Evolutionary conservation across 2,797 vertebrate genomes (phyloP), one percentile per base, ranked within the genome.

Genomic region (Pogonophryne albipinna): DNA sequence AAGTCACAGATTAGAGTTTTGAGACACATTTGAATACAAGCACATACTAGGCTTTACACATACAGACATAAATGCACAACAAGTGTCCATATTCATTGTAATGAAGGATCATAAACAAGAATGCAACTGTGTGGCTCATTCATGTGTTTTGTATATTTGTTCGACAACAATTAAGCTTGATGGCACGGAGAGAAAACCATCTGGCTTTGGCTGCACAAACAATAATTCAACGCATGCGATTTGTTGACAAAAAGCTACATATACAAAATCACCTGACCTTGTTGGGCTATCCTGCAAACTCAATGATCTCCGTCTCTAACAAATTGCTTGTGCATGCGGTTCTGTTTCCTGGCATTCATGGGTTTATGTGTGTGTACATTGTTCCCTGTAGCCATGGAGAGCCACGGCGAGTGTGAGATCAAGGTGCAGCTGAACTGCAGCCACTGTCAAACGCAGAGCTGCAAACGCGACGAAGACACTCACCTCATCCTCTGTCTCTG

Each of bases 401-500:
- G 95, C 74, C 96, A 98, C 0, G 96, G 97, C 2, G 97, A 98
- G 79, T 97, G 95, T 81, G 96, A 96, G 85, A 97, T 98, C 92
- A 93, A 94, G 90, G 94, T 97, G 63, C 94, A 96, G 67, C 92
- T 97, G 44, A 98, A 96, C 86, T 98, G 97, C 87, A 97, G 95
- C 89, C 97, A 97, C 86, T 98, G 97, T 76, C 94, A 96, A 82
- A 95, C 95, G 0, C 96, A 97, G 88, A 96, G 87, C 92, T 99
- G 97, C 86, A 96, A 91, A 27, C 91, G 93, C 38, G 94, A 95
- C 17, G 91, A 95, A 61, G 94, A 94, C 1, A 93, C 94, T 60
- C 94, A 91, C 66, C 78, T 94, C 47, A 89, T 96, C 23, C 77
- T 95, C 52, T 98, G 97, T 60, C 85, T 95, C 1, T 99, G 98